phyloP scores from a whole-genome alignment of 2,888 invertebrate genomes.

The Buathra laborator region DNA sequence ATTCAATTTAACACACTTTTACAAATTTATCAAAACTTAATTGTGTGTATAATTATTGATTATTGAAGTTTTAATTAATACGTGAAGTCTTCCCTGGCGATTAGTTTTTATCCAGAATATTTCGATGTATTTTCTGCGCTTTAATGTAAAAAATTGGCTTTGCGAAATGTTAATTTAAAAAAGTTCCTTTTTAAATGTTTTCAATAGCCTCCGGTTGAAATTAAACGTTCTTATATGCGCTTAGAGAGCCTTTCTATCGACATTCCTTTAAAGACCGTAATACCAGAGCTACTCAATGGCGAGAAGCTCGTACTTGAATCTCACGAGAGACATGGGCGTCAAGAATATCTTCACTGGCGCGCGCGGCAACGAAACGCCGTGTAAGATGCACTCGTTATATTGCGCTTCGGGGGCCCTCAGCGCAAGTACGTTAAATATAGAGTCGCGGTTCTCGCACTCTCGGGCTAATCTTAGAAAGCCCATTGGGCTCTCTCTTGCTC shows the following conservation, averaged over 20 bases:
- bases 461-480: constrained; percentile 75
- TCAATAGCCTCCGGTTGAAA: not conserved
- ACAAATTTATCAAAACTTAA: not conserved
- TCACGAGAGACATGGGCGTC: constrained; percentile 62
- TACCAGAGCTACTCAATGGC: constrained; percentile 72
- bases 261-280: not conserved
- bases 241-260: not conserved
- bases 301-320: constrained; percentile 75
- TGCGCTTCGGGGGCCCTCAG: constrained; percentile 73
- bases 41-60: too few species aligned
- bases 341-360: constrained; percentile 74
- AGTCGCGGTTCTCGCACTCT: constrained; percentile 70
- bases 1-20: not conserved
- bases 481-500: constrained; percentile 55
- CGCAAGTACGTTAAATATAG: constrained; percentile 75
- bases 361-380: constrained; percentile 55
- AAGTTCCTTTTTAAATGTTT: not conserved
- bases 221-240: not conserved
- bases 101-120: too few species aligned
- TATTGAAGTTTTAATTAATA: too few species aligned
- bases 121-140: too few species aligned
- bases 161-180: not conserved
- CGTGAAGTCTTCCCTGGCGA: too few species aligned
- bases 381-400: constrained; percentile 72
- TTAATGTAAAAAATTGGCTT: too few species aligned